Evolutionary conservation across 2,888 invertebrate genomes (phyloP), one percentile per base, ranked within the genome.

Genomic region (Lamellibrachia columna): DNA sequence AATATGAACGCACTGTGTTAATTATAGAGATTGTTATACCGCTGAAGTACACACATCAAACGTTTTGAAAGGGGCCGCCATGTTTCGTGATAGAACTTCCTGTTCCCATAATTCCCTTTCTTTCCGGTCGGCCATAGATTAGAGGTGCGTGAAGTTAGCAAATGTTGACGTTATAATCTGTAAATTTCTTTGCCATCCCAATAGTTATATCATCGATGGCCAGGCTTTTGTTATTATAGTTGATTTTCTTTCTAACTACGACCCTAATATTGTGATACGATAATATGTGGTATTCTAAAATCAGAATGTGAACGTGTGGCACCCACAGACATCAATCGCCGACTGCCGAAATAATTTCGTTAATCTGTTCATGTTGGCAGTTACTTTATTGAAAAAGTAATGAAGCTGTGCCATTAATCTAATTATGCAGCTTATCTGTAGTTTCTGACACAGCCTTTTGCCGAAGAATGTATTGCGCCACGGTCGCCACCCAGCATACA

Each of bases 41-140:
- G 75, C 22, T 6, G 75, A 75, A 75, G 75, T 75, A 75, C 75
- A 75, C n/a, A 75, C 15, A 75, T 75, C 75, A 75, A n/a, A 75
- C 75, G 75, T 75, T 75, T 75, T 22, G 75, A 75, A 75, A 15
- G 75, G 22, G 75, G 75, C 6, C 75, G 75, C 75, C 75, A 75
- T 75, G 75, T 75, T 75, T 55, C n/a, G 6, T 15, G n/a, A n/a
- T 15, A 75, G 53, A 11, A 91, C 28, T 55, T 28, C 52, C 52
- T 28, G 28, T 92, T 60, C 92, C 92, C 92, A 92, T 40, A 92
- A 92, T 58, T 92, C 92, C 22, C 40, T 92, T 75, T 60, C 60
- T 92, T 92, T 92, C 92, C 55, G 55, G 55, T 92, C 92, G 58
- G 92, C 92, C 92, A 92, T 92, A 92, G 92, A 28, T 52, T 40